Evolutionary conservation across 2,888 invertebrate genomes (phyloP), one percentile per base, ranked within the genome.

Genomic region (Phortica okadai): DNA sequence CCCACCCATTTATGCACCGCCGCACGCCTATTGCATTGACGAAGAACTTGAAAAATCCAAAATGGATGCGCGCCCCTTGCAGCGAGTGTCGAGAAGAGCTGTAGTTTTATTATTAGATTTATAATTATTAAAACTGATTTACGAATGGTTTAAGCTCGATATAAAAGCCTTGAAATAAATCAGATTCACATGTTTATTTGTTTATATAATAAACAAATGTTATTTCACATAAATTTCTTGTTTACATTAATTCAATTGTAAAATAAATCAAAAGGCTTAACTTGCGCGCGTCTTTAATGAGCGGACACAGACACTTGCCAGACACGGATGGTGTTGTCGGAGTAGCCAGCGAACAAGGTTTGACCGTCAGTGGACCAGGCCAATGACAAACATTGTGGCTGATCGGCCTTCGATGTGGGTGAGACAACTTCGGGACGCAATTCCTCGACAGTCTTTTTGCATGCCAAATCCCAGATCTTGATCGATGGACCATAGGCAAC

Each of bases 331-430:
- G 95, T 95, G 92, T 98, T 98, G 93, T 99, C 99, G 21, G 98
- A 98, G 92, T 99, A 99, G 75, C 99, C 98, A 90, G 98, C 98
- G 90, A 98, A 99, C 86, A 99, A 93, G 66, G 99, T 99, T 92
- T 99, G 98, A 82, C 99, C 99, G 91, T 99, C 99, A 59, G 97
- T 97, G 76, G 99, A 98, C 99, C 99, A 99, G 14, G 99, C 98
- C 89, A 99, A 93, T 1, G 98, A 99, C 83, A 98, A 94, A 92
- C 99, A 99, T 91, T 97, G 97, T 50, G 99, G 98, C 81, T 97
- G 97, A 89, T 97, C 97, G 42, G 97, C 95, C 92, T 97, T 98
- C 78, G 95, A 93, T 93, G 88, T 94, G 93, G 83, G 56, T 6
- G 88, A 82, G 78, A 98, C 95, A 85, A 98, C 96, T 90, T 99